Base-by-base conservation (phyloP, 2,113 vertebrate genomes). In the Pituophis catenifer region DNA sequence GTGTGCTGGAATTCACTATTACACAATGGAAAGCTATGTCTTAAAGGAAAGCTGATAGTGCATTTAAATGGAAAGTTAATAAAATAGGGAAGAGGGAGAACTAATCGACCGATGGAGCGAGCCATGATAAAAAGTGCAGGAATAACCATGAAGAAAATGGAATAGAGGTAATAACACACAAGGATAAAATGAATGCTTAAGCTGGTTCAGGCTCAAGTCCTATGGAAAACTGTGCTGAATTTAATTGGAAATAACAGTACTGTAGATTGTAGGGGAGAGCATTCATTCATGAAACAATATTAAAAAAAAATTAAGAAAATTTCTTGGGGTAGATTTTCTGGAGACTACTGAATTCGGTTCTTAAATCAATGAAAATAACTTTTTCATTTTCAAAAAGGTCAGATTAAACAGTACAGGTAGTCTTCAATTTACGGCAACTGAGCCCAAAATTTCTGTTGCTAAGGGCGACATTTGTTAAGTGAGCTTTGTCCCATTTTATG, bases 51-150 rank as follows among this genome's bases (percentile, higher is more conserved):
- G 93, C 95, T 91, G 91, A 94, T 1, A 93, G 92, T 88, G 92
- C 94, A 33, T 92, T 93, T 94, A 96, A 96, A 95, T 90, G 92
- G 90, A 93, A 89, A 91, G 93, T 96, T 94, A 97, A 96, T 95
- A 95, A 95, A 92, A 93, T 52, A 23, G 85, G 87, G 94, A 50
- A 91, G 89, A 87, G 85, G 94, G 88, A 57, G 91, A 94, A 92
- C 58, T 92, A 94, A 94, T 92, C 94, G 93, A 94, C 93, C 52
- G 93, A 92, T 92, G 91, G 57, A 87, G 55, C 94, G 86, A 90
- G 62, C 29, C 93, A 65, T 65, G 94, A 93, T 89, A 93, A 91
- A 65, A 92, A 0, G 0, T 88, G 52, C 89, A 94, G 26, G 88
- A 94, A 90, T 90, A 92, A 90, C 70, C 62, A 91, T 91, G 92